These are phyloP conservation scores for Orycteropus afer DNA, from an alignment of 2,113 vertebrate genomes.

Conservation along the genomic window DNA sequence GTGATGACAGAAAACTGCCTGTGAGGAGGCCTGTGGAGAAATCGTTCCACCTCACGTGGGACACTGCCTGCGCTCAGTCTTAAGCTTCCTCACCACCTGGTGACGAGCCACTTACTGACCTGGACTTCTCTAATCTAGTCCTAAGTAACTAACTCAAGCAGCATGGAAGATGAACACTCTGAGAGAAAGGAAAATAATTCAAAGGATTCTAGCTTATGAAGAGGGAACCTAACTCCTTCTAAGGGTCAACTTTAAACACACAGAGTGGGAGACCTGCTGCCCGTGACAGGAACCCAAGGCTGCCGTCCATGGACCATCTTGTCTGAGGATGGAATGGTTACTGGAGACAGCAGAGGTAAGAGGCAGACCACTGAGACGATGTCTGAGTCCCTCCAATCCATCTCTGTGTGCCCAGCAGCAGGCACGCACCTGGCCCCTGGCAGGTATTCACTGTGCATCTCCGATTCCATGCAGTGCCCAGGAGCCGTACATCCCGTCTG, in stretches of 20 bases:
- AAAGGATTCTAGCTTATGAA: background rate
- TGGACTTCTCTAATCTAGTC: background rate
- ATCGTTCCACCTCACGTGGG: rapidly evolving
- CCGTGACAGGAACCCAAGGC: background rate
- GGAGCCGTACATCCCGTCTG: rapidly evolving
- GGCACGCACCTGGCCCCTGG: background rate
- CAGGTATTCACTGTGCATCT: rapidly evolving
- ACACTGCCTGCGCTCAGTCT: background rate
- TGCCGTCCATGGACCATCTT: rapidly evolving
- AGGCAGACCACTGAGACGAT: rapidly evolving
- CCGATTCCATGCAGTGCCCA: background rate
- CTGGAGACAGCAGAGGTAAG: background rate
- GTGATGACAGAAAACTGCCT: background rate
- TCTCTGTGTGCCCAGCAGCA: rapidly evolving
- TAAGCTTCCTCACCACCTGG: background rate
- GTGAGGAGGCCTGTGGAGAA: background rate
- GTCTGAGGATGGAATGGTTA: background rate
- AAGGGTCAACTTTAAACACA: background rate
- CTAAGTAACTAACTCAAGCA: no score
- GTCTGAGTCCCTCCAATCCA: background rate
- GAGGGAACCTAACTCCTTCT: background rate
- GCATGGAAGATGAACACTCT: rapidly evolving
- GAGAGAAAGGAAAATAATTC: no score
- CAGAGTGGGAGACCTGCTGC: rapidly evolving
- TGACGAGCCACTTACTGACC: rapidly evolving